Evolutionary conservation across 2,888 invertebrate species (phyloP).

Genomic region (Stomorhina lunata): DNA sequence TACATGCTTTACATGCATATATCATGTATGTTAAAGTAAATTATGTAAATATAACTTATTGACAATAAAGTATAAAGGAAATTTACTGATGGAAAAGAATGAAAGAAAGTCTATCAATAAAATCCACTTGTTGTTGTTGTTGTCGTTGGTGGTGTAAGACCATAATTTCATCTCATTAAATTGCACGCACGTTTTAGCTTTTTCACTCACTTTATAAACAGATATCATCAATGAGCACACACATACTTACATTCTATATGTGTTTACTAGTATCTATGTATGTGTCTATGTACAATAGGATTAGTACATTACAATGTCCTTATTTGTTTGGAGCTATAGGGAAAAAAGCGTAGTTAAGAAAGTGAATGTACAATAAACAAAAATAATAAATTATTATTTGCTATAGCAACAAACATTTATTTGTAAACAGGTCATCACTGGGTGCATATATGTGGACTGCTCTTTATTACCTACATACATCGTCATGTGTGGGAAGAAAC

Average conservation of each 20-base stretch:
- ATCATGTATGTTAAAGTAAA: neutral
- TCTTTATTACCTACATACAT: too few species aligned
- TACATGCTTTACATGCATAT: neutral
- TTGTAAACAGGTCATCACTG: too few species aligned
- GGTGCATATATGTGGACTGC: too few species aligned
- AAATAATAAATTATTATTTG: too few species aligned
- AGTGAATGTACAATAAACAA: too few species aligned
- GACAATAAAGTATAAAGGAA: constrained; percentile 19
- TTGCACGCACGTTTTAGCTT: constrained; percentile 40
- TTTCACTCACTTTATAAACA: neutral
- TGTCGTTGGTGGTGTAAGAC: neutral
- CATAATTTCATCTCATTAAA: constrained; percentile 42
- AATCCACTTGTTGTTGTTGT: neutral
- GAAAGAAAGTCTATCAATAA: neutral
- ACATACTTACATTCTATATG: neutral
- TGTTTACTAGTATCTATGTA: too few species aligned
- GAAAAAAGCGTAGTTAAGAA: too few species aligned
- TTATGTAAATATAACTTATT: constrained; percentile 41
- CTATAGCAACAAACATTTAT: too few species aligned
- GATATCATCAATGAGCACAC: neutral
- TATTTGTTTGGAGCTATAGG: too few species aligned
- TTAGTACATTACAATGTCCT: too few species aligned
- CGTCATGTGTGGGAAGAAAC: too few species aligned
- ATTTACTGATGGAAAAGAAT: neutral
- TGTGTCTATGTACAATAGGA: too few species aligned